Base-by-base conservation (phyloP, 2,113 vertebrate species). In the Hippocampus abdominalis region DNA sequence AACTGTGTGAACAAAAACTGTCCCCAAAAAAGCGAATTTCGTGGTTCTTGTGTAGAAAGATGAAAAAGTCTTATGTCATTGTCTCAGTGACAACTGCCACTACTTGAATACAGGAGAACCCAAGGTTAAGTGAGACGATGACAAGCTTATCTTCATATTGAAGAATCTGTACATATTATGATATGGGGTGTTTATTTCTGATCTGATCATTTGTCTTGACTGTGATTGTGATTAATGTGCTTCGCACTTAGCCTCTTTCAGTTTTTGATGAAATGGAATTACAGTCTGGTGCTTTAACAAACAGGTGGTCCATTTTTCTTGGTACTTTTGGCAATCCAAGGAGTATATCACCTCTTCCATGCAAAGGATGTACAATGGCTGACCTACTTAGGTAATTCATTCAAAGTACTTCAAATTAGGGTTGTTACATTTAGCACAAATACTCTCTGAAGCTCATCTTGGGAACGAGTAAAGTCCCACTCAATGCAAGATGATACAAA, bases 91-190 rank as follows among this genome's bases (percentile, higher is more conserved):
- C 81, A 78, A 76, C 53, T 71, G 62, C 71, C 11, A 51, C 49
- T 23, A 56, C 79, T 77, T 71, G 74, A 77, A 72, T 78, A 48
- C 40, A 61, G 77, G 72, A 60, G 67, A 76, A 61, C 63, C 72
- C 62, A 75, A 44, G 27, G n/a, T 70, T 32, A 32, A 75, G 71
- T 42, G 46, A 69, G 72, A 85, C 74, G 69, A 65, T 77, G 61
- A 69, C 60, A 77, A 77, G 64, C 6, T 60, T 51, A 48, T 90
- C 89, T 90, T 90, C 89, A 90, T 77, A 87, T 89, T 90, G 89
- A 90, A 90, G 89, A 86, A 88, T 70, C 23, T 89, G 88, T 90
- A 88, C 73, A 88, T 88, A 85, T 73, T 70, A 69, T 32, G 56
- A 79, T 73, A 73, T 64, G 76, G 88, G 81, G 86, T 72, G 71